Percentiles rank a stretch among this genome's conserved stretches.
These are phyloP conservation scores for Limnothrissa miodon DNA, from an alignment of 2,113 vertebrate genomes.

Conservation along the genomic window DNA sequence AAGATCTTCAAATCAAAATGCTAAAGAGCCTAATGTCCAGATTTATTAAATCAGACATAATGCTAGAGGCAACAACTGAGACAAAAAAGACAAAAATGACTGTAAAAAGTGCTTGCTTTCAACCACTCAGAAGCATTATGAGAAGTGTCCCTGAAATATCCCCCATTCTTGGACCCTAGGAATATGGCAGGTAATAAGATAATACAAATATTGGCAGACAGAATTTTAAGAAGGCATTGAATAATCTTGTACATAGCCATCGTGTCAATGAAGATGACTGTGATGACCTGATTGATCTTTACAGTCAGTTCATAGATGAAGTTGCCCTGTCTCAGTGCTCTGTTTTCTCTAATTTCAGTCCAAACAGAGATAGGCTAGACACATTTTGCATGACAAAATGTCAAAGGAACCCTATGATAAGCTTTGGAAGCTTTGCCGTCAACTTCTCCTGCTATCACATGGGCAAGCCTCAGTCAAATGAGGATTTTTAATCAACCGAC, in stretches of 20 bases:
- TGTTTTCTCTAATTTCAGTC: slow-evolving; percentile 6
- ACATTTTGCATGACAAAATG: slow-evolving; percentile 22
- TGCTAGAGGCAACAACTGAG: background rate
- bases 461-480: too few species aligned
- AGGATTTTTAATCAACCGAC: too few species aligned
- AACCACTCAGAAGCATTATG: slow-evolving; percentile 1
- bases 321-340: slow-evolving; percentile 18
- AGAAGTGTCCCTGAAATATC: slow-evolving; percentile 8
- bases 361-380: slow-evolving; percentile 16
- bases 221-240: slow-evolving; percentile 11
- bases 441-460: too few species aligned
- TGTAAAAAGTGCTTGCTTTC: slow-evolving; percentile 24
- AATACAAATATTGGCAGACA: background rate
- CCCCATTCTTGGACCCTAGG: slow-evolving; percentile 16
- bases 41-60: background rate
- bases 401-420: background rate
- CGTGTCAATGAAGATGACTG: slow-evolving; percentile 13
- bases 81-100: too few species aligned
- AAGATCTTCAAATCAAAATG: slow-evolving; percentile 19
- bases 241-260: slow-evolving; percentile 13
- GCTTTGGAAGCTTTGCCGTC: too few species aligned
- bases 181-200: slow-evolving; percentile 19
- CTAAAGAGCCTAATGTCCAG: slow-evolving; percentile 28
- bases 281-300: slow-evolving; percentile 12
- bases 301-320: slow-evolving; percentile 20